phyloP scores from a whole-genome alignment of 2,888 invertebrate species.

The Seira musarum region DNA sequence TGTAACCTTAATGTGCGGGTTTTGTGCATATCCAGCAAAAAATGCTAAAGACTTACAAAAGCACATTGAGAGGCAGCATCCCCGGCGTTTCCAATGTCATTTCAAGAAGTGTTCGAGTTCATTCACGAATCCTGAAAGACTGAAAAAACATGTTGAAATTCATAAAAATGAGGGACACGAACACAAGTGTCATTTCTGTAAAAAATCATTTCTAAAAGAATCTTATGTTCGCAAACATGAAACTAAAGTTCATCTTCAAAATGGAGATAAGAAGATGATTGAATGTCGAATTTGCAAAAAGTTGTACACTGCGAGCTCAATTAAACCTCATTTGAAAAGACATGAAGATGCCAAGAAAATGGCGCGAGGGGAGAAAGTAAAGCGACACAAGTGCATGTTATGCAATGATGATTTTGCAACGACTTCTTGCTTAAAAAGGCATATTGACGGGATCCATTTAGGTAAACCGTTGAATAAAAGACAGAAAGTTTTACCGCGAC shows the following conservation, averaged over 20 bases:
- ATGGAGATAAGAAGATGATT: slow-evolving; percentile 15
- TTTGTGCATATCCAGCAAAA: slow-evolving; percentile 43
- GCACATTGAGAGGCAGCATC: slow-evolving; percentile 8
- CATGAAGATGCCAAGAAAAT: too few species aligned
- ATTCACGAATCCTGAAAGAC: neutral
- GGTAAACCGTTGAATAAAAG: slow-evolving; percentile 39
- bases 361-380: neutral
- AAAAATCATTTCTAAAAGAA: neutral
- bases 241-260: slow-evolving; percentile 19
- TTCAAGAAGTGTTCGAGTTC: slow-evolving; percentile 2
- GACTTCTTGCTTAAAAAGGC: slow-evolving; percentile 7
- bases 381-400: slow-evolving; percentile 20
- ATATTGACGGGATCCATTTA: slow-evolving; percentile 43
- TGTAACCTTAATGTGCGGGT: slow-evolving; percentile 34
- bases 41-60: slow-evolving; percentile 21
- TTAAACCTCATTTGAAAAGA: neutral
- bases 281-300: slow-evolving; percentile 29
- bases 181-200: slow-evolving; percentile 24
- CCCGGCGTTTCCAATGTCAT: neutral
- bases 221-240: too few species aligned
- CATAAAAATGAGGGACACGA: slow-evolving; percentile 18
- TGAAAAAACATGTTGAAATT: slow-evolving; percentile 9
- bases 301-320: neutral
- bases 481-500: too few species aligned
- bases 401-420: slow-evolving; percentile 26